Evolutionary conservation across 1,140 invertebrate species (phyloP).

Genomic region (Microplitis demolitor): DNA sequence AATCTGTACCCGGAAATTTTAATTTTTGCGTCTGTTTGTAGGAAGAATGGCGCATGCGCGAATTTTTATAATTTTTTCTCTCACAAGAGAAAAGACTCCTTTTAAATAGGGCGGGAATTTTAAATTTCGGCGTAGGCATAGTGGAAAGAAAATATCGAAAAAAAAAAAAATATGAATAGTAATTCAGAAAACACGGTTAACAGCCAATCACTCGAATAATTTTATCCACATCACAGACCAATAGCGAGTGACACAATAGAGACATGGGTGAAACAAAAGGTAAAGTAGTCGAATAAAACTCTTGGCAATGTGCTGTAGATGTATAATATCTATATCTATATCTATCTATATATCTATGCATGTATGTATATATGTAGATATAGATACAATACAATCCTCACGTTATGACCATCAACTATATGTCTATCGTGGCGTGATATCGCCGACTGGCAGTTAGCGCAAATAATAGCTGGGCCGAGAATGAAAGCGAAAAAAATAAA

Average conservation of each 20-base stretch:
- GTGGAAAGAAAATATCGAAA: neutral
- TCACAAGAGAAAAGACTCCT: too few relatives aligned
- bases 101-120: too few relatives aligned
- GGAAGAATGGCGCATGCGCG: too few relatives aligned
- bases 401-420: slow-evolving; percentile 16
- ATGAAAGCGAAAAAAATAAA: slow-evolving; percentile 23
- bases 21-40: too few relatives aligned
- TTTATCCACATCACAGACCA: slow-evolving; percentile 42
- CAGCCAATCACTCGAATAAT: slow-evolving; percentile 31
- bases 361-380: neutral
- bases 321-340: too few relatives aligned
- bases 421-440: slow-evolving; percentile 38
- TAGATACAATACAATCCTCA: slow-evolving; percentile 10
- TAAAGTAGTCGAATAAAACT: neutral
- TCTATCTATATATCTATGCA: neutral
- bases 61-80: too few relatives aligned
- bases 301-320: neutral
- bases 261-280: slow-evolving; percentile 11
- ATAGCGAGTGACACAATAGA: slow-evolving; percentile 42
- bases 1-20: too few relatives aligned
- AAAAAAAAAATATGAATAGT: neutral
- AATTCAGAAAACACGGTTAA: slow-evolving; percentile 7
- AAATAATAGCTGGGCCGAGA: slow-evolving; percentile 29
- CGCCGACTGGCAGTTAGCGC: slow-evolving; percentile 31
- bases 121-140: too few relatives aligned